Conservation (phyloP, 2,888 invertebrate genomes). For the Thereva unica region DNA sequence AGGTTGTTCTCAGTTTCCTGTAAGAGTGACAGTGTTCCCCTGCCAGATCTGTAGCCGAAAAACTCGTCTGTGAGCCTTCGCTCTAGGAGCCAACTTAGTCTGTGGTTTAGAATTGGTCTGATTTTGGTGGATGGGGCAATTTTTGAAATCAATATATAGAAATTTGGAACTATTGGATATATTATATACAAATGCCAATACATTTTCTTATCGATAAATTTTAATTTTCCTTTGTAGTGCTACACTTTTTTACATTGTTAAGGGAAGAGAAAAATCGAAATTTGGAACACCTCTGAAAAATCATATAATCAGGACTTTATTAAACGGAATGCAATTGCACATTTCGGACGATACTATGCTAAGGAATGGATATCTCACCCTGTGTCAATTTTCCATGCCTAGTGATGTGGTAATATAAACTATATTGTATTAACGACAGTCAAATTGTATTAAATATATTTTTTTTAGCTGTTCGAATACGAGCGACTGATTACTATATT, state of each 20-base stretch:
- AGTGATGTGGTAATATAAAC: constrained; percentile 79
- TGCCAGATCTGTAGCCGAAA: no score
- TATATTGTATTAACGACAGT: background rate
- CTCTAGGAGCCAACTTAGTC: no score
- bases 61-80: no score
- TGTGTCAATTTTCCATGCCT: constrained; percentile 94
- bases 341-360: constrained; percentile 90
- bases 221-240: constrained; percentile 67
- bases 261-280: constrained; percentile 77
- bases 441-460: constrained; percentile 10
- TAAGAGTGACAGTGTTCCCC: no score
- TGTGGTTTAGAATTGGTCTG: no score
- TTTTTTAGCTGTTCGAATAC: constrained; percentile 82
- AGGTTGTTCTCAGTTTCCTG: no score
- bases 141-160: no score
- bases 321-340: constrained; percentile 89
- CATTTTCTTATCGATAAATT: no score
- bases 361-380: constrained; percentile 91
- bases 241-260: constrained; percentile 91
- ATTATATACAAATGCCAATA: no score
- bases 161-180: no score
- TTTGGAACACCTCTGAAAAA: constrained; percentile 75
- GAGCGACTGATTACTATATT: constrained; percentile 82
- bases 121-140: no score
- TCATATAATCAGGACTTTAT: constrained; percentile 77